A percentile compares a stretch with the other conserved stretches of the same genome.
Conservation (phyloP, 1,140 invertebrate species). For the Grapholita molesta region DNA sequence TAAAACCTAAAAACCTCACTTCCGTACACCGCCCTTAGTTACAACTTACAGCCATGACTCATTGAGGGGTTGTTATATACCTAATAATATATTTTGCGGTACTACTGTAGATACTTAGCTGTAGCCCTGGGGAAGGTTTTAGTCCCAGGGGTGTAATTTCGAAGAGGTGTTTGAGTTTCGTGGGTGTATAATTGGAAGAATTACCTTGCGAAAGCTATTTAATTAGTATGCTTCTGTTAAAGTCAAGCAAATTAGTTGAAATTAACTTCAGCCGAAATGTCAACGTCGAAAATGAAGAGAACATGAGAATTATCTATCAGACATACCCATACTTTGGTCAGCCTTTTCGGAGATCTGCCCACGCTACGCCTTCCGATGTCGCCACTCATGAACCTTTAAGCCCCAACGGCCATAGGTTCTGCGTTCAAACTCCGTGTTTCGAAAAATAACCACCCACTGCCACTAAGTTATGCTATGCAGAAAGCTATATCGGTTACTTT, state of each 20-base stretch:
- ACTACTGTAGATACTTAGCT: background rate
- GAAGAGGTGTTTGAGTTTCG: conserved; percentile 13
- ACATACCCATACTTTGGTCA: too few relatives aligned
- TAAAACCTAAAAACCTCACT: conserved; percentile 1
- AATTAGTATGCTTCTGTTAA: background rate
- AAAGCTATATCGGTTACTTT: too few relatives aligned
- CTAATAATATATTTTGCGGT: conserved; percentile 8
- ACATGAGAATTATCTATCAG: background rate
- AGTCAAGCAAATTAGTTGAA: background rate
- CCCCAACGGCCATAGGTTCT: too few relatives aligned
- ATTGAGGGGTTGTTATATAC: background rate
- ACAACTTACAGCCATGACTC: background rate
- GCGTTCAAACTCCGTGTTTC: too few relatives aligned
- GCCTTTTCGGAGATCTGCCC: too few relatives aligned
- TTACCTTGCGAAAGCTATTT: conserved; percentile 5
- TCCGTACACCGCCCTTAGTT: background rate
- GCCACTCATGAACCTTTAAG: too few relatives aligned
- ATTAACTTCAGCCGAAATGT: background rate
- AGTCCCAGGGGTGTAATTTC: background rate
- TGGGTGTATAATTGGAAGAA: conserved; percentile 18
- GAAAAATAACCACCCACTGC: too few relatives aligned
- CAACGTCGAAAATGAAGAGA: background rate
- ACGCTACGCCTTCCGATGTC: too few relatives aligned
- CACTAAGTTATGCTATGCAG: too few relatives aligned
- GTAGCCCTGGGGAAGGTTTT: background rate